Conservation (phyloP, 2,113 vertebrate genomes). For the Empidonax alnorum region DNA sequence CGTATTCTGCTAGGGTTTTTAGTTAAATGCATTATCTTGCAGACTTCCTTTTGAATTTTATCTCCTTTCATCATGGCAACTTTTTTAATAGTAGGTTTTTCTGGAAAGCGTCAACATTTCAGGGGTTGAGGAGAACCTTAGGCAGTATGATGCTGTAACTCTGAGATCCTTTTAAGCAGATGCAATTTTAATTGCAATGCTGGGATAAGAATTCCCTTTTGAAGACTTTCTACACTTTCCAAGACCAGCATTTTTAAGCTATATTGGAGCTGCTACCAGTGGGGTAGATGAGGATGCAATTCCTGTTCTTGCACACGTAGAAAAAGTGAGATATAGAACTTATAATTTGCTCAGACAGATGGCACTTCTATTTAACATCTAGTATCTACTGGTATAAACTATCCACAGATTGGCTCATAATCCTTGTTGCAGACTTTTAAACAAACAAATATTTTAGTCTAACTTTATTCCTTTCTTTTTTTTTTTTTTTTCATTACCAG, state of each 20-base stretch:
- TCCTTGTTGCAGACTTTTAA: background rate
- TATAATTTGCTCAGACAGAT: background rate
- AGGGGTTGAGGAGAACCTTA: background rate
- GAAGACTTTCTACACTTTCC: background rate
- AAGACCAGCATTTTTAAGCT: background rate
- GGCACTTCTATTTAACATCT: background rate
- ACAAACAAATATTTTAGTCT: background rate
- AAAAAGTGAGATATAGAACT: background rate
- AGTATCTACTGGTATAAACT: background rate
- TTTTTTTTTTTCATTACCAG: background rate
- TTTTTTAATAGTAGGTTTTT: constrained; percentile 6
- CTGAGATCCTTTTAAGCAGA: background rate
- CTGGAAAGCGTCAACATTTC: background rate
- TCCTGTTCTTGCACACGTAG: background rate
- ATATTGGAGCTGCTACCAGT: background rate
- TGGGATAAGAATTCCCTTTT: background rate
- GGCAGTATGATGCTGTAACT: background rate
- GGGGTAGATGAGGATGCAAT: background rate
- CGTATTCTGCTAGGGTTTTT: background rate
- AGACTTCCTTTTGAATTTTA: background rate
- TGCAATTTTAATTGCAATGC: background rate
- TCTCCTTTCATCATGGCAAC: background rate
- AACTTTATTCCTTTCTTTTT: background rate
- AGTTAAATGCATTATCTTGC: constrained; percentile 1
- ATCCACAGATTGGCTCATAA: background rate